Conservation (phyloP, 2,113 vertebrate species). For the Mastomys natalensis region DNA sequence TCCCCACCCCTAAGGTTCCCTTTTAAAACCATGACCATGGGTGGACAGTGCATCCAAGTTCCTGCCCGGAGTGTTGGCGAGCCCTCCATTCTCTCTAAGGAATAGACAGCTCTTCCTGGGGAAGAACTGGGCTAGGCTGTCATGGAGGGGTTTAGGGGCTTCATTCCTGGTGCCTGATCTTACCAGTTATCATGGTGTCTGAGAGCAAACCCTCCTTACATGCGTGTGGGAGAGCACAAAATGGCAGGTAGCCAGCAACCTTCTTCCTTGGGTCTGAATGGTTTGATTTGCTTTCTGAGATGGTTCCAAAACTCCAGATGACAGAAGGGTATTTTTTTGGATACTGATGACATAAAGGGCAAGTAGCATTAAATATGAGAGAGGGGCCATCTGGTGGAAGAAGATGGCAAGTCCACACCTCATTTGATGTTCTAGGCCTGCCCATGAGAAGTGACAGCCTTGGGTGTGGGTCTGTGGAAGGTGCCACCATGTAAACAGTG, state of each 20-base stretch:
- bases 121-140: not conserved
- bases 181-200: no score
- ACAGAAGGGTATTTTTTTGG: not conserved
- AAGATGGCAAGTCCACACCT: not conserved
- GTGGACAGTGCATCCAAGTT: not conserved
- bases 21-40: not conserved
- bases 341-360: not conserved
- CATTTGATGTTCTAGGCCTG: rapidly evolving
- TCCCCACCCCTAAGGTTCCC: not conserved
- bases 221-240: not conserved
- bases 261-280: not conserved
- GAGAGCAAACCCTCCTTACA: not conserved
- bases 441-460: not conserved
- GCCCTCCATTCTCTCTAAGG: not conserved
- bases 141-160: not conserved
- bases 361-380: rapidly evolving
- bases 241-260: not conserved
- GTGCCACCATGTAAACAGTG: not conserved
- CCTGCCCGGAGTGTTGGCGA: not conserved
- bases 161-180: not conserved
- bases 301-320: not conserved
- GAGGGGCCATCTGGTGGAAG: not conserved
- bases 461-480: not conserved
- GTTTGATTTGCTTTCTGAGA: not conserved
- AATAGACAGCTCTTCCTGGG: not conserved